Conservation (phyloP, 2,888 invertebrate species). For the Leuctra nigra region DNA sequence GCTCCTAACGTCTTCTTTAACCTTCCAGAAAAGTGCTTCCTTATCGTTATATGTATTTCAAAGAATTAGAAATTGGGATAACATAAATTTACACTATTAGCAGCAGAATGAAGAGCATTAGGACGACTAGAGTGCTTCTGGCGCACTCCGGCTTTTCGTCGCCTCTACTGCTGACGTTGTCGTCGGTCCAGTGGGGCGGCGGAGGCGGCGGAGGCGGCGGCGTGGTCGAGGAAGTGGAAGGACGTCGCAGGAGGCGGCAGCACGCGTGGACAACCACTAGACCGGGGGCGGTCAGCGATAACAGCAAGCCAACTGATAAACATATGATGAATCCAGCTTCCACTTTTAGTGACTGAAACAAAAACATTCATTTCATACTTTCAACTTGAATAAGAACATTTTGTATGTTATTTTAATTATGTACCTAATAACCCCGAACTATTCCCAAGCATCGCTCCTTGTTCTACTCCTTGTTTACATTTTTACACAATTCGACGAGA, state of each 20-base stretch:
- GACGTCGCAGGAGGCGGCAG: conserved; percentile 37
- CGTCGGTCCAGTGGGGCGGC: background rate
- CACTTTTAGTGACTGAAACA: conserved; percentile 58
- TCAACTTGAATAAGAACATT: too few relatives aligned
- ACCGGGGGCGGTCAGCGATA: conserved; percentile 58
- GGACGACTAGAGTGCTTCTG: conserved; percentile 33
- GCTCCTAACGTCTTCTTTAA: too few relatives aligned
- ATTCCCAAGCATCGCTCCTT: too few relatives aligned
- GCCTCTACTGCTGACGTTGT: conserved; percentile 37
- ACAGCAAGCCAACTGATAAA: conserved; percentile 53
- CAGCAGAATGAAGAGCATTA: conserved; percentile 23
- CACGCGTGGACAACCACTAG: conserved; percentile 50
- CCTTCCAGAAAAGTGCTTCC: too few relatives aligned
- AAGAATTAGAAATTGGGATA: background rate
- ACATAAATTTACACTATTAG: conserved; percentile 17
- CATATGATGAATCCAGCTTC: conserved; percentile 62
- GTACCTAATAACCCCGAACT: too few relatives aligned
- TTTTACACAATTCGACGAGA: too few relatives aligned
- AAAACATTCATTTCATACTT: too few relatives aligned
- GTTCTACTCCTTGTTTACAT: too few relatives aligned
- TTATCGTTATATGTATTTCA: too few relatives aligned
- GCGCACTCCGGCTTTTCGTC: conserved; percentile 29
- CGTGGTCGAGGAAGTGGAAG: conserved; percentile 37
- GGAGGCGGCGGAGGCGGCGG: conserved; percentile 19
- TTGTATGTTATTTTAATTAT: too few relatives aligned